Base-by-base conservation (phyloP, 2,797 vertebrate species). In the Pristis pectinata region DNA sequence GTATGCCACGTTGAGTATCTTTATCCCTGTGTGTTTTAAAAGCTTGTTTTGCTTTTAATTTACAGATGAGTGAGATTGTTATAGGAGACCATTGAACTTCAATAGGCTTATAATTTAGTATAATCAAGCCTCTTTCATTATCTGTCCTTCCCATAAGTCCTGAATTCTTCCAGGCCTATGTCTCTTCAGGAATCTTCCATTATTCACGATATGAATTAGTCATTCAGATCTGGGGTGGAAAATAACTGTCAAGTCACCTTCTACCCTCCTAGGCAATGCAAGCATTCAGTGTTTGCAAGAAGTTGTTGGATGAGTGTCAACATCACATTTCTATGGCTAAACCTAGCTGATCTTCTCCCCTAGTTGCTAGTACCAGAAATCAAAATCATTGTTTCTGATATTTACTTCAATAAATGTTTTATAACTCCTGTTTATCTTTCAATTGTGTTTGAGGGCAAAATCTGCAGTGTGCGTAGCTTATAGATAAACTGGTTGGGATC, bases 31-130 rank as follows among this genome's bases (percentile, higher is more conserved):
- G 59, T n/a, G 85, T 34, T 89, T 34, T 89, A n/a, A 24, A 67
- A 91, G 87, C 87, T 91, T 91, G 59, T 41, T 89, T 70, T 89
- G 11, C 34, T 83, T 89, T 34, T 34, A 89, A 61, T 61, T n/a
- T 27, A 27, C 44, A 53, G 8, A 53, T 24, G 41, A 82, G 5
- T 82, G 19, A 37, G 37, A 82, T 27, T 61, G 56, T 89, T 61
- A n/a, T 2, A n/a, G 56, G 53, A 53, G 49, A 89, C 15, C 85
- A 19, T 89, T 17, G 5, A 37, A 15, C 56, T 89, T n/a, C 56
- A 34, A 9, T 59, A 85, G 10, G 49, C 53, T 49, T 56, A 15
- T 2, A 85, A 85, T 85, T 85, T 85, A 56, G 27, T 70, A 70
- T 22, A 70, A 70, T 70, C 19, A 22, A 22, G 67, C 67, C 67